phyloP scores from a whole-genome alignment of 2,888 invertebrate genomes.

The Scaptomyza parva region DNA sequence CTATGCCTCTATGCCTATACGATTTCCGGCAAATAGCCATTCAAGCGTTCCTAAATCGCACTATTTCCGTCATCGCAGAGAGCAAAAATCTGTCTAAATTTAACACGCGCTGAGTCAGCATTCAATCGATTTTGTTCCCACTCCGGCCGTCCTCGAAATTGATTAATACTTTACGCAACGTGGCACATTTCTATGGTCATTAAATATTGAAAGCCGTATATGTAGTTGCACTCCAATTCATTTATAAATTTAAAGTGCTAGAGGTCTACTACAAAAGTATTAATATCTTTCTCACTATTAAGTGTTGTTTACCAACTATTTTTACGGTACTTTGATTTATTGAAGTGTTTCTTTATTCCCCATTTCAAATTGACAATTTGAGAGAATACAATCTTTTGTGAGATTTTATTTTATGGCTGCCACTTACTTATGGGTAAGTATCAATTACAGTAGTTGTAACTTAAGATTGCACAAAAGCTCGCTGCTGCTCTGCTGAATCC shows the following conservation, averaged over 20 bases:
- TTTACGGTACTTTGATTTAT: not conserved
- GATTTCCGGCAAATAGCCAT: slow-evolving; percentile 21
- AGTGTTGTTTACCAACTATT: not conserved
- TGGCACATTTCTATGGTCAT: slow-evolving; percentile 9
- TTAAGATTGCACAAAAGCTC: slow-evolving; percentile 4
- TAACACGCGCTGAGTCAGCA: slow-evolving; percentile 35
- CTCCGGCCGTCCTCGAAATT: not conserved
- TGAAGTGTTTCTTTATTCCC: not conserved
- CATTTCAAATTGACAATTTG: not conserved
- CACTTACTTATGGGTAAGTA: slow-evolving; percentile 19
- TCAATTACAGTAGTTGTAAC: slow-evolving; percentile 12
- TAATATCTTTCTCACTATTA: not conserved
- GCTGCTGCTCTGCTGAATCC: slow-evolving; percentile 3
- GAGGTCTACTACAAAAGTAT: not conserved
- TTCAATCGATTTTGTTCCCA: not conserved
- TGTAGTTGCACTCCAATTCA: not conserved
- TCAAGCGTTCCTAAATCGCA: slow-evolving; percentile 13
- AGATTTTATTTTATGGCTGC: slow-evolving; percentile 22
- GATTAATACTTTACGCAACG: slow-evolving; percentile 6
- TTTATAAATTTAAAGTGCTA: not conserved
- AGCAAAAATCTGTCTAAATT: slow-evolving; percentile 25
- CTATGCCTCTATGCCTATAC: slow-evolving; percentile 31
- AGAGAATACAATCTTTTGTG: not conserved
- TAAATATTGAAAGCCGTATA: not conserved
- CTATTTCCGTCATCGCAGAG: slow-evolving; percentile 12